Base-by-base conservation (phyloP, 1,140 invertebrate species). In the Ips typographus region DNA sequence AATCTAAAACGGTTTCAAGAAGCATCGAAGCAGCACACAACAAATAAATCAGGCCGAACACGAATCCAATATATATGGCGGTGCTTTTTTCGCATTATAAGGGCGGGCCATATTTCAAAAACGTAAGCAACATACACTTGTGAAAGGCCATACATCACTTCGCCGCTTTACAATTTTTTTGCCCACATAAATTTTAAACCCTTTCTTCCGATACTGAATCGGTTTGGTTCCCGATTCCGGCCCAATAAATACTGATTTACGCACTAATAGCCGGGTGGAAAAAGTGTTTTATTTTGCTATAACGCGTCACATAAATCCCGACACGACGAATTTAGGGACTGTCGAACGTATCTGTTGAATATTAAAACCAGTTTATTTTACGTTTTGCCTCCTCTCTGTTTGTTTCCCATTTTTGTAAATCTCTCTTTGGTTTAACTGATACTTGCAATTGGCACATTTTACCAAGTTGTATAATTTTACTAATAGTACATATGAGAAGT, bases 191-290 rank as follows among this genome's bases (percentile, higher is more conserved):
- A 77, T 77, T 77, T 77, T 72, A 74, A 75, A 75, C 74, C 76
- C 74, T 71, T 73, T 74, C 72, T 66, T 62, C 60, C 56, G 51
- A 68, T 72, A 68, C 68, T 74, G 70, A 74, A 74, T 72, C 71
- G 71, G 73, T 74, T 76, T 8, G 53, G 51, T 36, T 8, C 2
- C 37, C 74, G 74, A 74, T 77, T 77, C 73, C 73, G 69, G 67
- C 70, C 71, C 76, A 75, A 77, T 77, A 77, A 77, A 77, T 77
- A 74, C 74, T 77, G 76, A 77, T 77, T 77, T 77, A 77, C 76
- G 76, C 68, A 77, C 72, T 77, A 74, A 75, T 75, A 64, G 73
- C 66, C 55, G 69, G 65, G 65, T 22, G 72, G 73, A 75, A 77
- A 75, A 76, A 76, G 74, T 77, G 67, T 70, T 76, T 77, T 77